Base-by-base conservation (phyloP, 2,113 vertebrate genomes). In the Solea solea region DNA sequence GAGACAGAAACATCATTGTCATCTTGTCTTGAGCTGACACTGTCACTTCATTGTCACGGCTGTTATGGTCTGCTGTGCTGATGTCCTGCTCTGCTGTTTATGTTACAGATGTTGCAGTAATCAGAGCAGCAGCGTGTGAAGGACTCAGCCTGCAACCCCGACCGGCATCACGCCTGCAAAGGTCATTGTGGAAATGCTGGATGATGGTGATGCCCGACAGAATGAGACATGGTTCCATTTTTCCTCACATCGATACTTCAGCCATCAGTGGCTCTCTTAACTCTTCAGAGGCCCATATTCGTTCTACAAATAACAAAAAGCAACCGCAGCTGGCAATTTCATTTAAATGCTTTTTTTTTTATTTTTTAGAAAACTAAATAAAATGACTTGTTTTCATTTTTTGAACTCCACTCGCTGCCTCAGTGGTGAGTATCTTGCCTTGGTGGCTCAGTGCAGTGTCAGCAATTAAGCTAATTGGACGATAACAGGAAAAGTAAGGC, bases 81-180 rank as follows among this genome's bases (percentile, higher is more conserved):
- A 86, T 88, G 89, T 85, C 85, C 87, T 88, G 87, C 89, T 87
- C 89, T 64, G 57, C 89, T 88, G 91, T 91, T 89, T 89, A 80
- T 84, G 88, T 91, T 92, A 92, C 91, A 92, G 91, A 92, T 92
- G 91, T 91, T 90, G 87, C 87, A 62, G 86, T 91, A 91, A 92
- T 92, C 89, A 89, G 88, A 89, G 89, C 91, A 90, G 84, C 91
- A 84, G 89, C 48, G 87, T 90, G 91, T 91, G 91, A 92, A 92
- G 91, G 91, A 88, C 91, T 91, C 85, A 78, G 82, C 82, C 77
- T 52, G 83, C 82, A 83, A 84, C 86, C 86, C 83, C 14, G 72
- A 67, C 82, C 81, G 71, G 51, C 87, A 80, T 82, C 74, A 48
- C 41, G 84, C 64, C 70, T 7, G 80, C 70, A 90, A 88, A 92